Evolutionary conservation across 1,140 invertebrate species (phyloP).

Genomic region (Bradynema listronoti): DNA sequence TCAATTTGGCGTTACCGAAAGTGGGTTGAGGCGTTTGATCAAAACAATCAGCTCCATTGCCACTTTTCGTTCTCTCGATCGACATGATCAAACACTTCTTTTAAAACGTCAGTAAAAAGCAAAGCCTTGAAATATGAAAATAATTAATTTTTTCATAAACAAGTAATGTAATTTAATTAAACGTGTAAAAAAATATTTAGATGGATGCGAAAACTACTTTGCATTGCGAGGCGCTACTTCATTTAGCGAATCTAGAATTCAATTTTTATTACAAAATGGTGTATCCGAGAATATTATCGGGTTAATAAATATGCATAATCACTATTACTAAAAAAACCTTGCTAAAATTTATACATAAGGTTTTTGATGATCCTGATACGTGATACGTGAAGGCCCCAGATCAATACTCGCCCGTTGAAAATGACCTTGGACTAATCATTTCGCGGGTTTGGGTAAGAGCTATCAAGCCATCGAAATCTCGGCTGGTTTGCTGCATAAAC

Average conservation of each 20-base stretch:
- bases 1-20: slow-evolving; percentile 12
- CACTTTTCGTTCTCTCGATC: slow-evolving; percentile 18
- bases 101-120: slow-evolving; percentile 21
- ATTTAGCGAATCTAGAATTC: slow-evolving; percentile 19
- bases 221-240: slow-evolving; percentile 12
- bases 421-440: no score
- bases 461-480: no score
- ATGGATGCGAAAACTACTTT: slow-evolving; percentile 5
- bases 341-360: no score
- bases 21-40: slow-evolving; percentile 20
- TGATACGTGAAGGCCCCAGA: no score
- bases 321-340: no score
- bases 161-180: slow-evolving; percentile 8
- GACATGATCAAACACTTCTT: slow-evolving; percentile 20
- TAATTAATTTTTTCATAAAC: neutral
- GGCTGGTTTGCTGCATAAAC: no score
- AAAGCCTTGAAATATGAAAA: neutral
- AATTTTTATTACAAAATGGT: slow-evolving; percentile 18
- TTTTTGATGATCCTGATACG: no score
- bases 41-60: slow-evolving; percentile 13
- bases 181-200: neutral
- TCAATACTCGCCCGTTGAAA: no score
- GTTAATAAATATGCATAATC: slow-evolving; percentile 7
- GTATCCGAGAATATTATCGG: slow-evolving; percentile 18
- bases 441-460: no score